These are phyloP conservation scores for Silurus meridionalis DNA, from an alignment of 2,113 vertebrate genomes.

Conservation along the genomic window DNA sequence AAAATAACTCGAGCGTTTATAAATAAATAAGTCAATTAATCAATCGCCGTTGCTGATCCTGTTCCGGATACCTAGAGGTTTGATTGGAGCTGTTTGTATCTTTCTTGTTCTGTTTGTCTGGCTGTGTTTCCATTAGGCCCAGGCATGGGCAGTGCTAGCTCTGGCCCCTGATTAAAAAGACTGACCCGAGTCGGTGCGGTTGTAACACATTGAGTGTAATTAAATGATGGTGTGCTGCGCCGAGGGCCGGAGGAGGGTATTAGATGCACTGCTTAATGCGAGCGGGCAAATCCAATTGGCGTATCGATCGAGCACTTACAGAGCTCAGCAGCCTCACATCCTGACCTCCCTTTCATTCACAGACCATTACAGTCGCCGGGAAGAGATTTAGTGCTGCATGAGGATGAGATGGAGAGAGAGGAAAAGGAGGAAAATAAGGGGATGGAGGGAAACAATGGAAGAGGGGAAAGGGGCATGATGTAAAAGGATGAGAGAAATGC, in stretches of 20 bases:
- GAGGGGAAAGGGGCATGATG: background rate
- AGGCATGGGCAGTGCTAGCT: slow-evolving; percentile 8
- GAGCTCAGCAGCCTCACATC: slow-evolving; percentile 66
- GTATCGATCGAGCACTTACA: slow-evolving; percentile 71
- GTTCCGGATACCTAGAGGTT: background rate
- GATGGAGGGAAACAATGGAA: background rate
- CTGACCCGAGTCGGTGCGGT: slow-evolving; percentile 49
- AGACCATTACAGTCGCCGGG: slow-evolving; percentile 64
- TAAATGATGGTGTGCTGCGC: slow-evolving; percentile 63
- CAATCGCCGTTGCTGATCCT: background rate
- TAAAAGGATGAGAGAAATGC: background rate
- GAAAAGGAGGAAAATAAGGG: background rate
- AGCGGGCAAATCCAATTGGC: slow-evolving; percentile 66
- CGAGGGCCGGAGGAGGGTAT: slow-evolving; percentile 58
- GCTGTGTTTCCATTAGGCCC: background rate
- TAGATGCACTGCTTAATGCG: slow-evolving; percentile 71
- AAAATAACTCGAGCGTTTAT: background rate
- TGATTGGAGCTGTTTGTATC: background rate
- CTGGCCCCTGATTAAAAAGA: slow-evolving; percentile 62
- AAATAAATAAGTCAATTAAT: background rate
- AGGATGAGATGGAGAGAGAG: slow-evolving; percentile 34
- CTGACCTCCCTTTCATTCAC: slow-evolving; percentile 71
- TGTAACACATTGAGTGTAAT: slow-evolving; percentile 63
- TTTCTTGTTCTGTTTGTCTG: background rate
- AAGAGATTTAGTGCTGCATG: slow-evolving; percentile 62